phyloP scores from a whole-genome alignment of 2,888 invertebrate genomes.

The Drosophila siamana region DNA sequence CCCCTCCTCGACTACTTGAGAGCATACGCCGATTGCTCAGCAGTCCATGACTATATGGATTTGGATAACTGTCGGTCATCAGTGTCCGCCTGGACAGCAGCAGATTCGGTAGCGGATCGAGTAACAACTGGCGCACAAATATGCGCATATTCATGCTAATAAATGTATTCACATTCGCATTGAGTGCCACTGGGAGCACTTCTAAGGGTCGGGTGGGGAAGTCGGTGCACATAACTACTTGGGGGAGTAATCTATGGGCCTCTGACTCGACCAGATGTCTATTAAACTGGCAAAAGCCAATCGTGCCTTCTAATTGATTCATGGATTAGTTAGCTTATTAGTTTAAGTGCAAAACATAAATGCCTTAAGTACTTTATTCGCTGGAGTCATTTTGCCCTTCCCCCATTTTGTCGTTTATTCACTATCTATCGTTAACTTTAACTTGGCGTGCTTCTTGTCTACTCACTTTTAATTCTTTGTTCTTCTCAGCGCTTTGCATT shows the following conservation, averaged over 20 bases:
- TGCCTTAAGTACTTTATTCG: constrained; percentile 14
- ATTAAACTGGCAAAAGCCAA: constrained; percentile 41
- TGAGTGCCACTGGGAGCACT: neutral
- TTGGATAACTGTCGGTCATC: constrained; percentile 25
- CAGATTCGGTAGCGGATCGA: no score
- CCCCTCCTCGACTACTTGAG: constrained; percentile 19
- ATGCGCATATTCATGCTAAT: constrained; percentile 61
- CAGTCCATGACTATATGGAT: constrained; percentile 33
- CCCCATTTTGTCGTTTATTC: neutral
- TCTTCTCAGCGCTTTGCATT: constrained; percentile 13
- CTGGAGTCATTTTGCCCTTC: constrained; percentile 11
- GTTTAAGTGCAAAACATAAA: constrained; percentile 16
- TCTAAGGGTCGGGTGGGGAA: neutral
- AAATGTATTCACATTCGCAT: constrained; percentile 42
- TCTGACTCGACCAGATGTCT: constrained; percentile 29
- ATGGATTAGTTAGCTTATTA: constrained; percentile 28
- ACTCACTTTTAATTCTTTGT: constrained; percentile 19
- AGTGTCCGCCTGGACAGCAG: constrained; percentile 16
- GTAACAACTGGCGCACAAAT: constrained; percentile 23
- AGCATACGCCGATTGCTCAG: constrained; percentile 26
- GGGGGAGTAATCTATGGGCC: constrained; percentile 26
- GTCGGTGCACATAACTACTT: neutral
- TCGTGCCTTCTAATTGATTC: constrained; percentile 48
- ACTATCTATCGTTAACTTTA: neutral
- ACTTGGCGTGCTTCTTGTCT: no score